Evolutionary conservation across 1,140 invertebrate species (phyloP), one percentile per base, ranked within the genome.

Genomic region (Tetragnatha versicolor): DNA sequence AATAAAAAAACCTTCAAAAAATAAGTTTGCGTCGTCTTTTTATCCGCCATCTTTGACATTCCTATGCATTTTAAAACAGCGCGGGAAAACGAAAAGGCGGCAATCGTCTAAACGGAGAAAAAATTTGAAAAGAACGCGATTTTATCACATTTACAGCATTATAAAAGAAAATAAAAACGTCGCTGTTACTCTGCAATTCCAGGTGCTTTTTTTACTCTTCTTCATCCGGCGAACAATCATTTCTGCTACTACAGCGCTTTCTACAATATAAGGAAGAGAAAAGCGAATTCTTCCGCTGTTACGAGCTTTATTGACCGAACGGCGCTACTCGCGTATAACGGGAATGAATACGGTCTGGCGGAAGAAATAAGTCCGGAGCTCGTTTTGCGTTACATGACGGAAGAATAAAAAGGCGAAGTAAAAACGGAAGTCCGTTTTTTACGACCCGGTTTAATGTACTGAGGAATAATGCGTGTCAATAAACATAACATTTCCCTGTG

Each of bases 401-500:
- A 39, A 65, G 42, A 65, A 33, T 37, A 65, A 39, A 65, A 39
- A 65, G n/a, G n/a, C 27, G 25, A 42, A 63, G 25, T 14, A 65
- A 27, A 65, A 65, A 7, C 39, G 33, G 29, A 42, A 35, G 39
- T 65, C 61, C 35, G 29, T 42, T 65, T 42, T 65, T 65, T 65
- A 42, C 27, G 35, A 22, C 29, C 22, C 42, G 42, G 45, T 29
- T 51, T 49, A 68, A 68, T 68, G 65, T 68, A 51, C 27, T 68
- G 47, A 47, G 65, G 51, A 68, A 68, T 47, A 68, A 51, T 68
- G 47, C 65, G 47, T 68, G 45, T 68, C 65, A 68, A 68, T 68
- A 68, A 51, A 68, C 65, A 68, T 51, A 49, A 51, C 65, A 49
- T 68, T 63, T 37, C 51, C 42, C 37, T 51, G 29, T 29, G 20